A percentile compares a stretch with the other conserved stretches of the same genome.
phyloP scores from a whole-genome alignment of 2,797 vertebrate genomes.

The Sarcoramphus papa region DNA sequence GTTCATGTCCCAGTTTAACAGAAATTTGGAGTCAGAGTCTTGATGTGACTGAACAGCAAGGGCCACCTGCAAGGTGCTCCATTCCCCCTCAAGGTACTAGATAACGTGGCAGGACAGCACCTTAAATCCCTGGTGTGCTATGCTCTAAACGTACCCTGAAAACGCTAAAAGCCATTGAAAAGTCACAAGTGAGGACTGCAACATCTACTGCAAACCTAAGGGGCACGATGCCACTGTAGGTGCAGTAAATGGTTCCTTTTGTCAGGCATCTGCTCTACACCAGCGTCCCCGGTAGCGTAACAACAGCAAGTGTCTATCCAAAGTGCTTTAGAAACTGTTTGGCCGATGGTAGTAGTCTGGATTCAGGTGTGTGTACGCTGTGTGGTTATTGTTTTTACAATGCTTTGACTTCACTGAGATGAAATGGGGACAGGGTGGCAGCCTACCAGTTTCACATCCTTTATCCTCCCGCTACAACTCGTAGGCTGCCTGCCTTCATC shows the following conservation, averaged over 20 bases:
- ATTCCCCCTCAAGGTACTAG: neutral
- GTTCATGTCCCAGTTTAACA: neutral
- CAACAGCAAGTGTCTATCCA: neutral
- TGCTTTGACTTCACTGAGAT: neutral
- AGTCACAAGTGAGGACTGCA: neutral
- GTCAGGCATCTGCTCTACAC: neutral
- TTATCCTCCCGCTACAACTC: neutral
- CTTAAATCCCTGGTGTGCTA: neutral
- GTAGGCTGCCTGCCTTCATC: neutral
- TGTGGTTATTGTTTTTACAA: neutral
- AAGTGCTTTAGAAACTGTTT: neutral
- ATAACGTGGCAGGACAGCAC: neutral
- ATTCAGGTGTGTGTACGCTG: neutral
- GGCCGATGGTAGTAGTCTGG: neutral
- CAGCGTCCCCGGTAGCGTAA: too few species aligned
- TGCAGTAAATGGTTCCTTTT: neutral
- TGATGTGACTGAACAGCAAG: neutral
- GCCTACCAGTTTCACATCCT: neutral
- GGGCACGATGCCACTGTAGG: rapidly evolving
- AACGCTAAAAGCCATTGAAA: neutral
- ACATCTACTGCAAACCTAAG: neutral
- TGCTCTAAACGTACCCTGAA: neutral
- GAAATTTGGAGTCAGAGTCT: neutral
- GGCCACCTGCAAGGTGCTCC: neutral
- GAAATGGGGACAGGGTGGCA: neutral